Conservation (phyloP, 2,113 vertebrate species). For the Phoxinus phoxinus region DNA sequence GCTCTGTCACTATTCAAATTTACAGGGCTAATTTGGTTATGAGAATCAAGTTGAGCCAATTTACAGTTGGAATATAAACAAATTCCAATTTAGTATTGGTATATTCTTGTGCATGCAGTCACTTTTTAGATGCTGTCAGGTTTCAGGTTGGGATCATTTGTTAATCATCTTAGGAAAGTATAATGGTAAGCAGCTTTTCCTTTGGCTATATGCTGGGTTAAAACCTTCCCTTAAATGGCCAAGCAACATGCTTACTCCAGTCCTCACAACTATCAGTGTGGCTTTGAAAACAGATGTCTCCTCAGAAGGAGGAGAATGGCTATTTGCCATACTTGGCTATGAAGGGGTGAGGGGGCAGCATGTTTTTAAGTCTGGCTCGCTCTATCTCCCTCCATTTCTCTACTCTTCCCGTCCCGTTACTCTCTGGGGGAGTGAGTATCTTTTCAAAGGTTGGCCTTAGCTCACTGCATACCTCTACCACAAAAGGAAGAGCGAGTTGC, state of each 20-base stretch:
- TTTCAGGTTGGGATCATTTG: neutral
- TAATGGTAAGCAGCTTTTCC: neutral
- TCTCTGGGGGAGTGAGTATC: conserved; percentile 32
- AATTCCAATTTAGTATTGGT: neutral
- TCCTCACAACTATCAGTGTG: conserved; percentile 7
- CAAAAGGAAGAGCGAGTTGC: conserved; percentile 52
- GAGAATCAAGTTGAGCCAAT: no score
- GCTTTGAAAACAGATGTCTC: conserved; percentile 34
- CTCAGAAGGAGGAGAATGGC: conserved; percentile 8
- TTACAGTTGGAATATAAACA: neutral
- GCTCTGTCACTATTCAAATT: neutral
- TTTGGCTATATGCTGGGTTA: neutral
- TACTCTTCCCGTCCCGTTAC: neutral
- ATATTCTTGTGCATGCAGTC: neutral
- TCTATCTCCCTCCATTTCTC: neutral
- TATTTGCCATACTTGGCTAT: conserved; percentile 48
- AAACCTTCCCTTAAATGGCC: conserved; percentile 49
- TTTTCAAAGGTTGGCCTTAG: conserved; percentile 20
- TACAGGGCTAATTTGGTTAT: no score
- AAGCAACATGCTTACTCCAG: conserved; percentile 15
- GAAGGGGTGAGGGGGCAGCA: conserved; percentile 24
- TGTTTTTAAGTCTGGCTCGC: conserved; percentile 27
- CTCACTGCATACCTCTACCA: conserved; percentile 54
- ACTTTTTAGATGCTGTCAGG: neutral
- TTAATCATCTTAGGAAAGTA: conserved; percentile 6